These are phyloP conservation scores for Bombyx mori DNA, from an alignment of 1,140 invertebrate genomes.

Conservation along the genomic window DNA sequence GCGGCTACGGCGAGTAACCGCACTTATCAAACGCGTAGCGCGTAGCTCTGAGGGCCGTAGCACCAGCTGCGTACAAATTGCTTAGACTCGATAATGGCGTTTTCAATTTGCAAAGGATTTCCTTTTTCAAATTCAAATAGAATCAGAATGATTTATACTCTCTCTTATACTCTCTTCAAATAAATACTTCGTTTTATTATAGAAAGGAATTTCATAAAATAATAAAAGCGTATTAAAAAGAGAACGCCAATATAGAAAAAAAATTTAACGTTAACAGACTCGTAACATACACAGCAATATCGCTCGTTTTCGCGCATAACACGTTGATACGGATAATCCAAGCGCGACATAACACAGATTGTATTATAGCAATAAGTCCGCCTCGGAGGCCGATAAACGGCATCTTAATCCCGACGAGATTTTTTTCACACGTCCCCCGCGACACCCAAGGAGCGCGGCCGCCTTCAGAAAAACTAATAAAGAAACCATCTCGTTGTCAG, in stretches of 20 bases:
- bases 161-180: too few relatives aligned
- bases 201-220: too few relatives aligned
- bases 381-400: slow-evolving; percentile 52
- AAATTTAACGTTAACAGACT: slow-evolving; percentile 11
- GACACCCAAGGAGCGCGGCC: slow-evolving; percentile 19
- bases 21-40: neutral
- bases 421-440: slow-evolving; percentile 65
- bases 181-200: too few relatives aligned
- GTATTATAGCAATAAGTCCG: slow-evolving; percentile 66
- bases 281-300: slow-evolving; percentile 18
- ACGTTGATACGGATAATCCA: slow-evolving; percentile 55
- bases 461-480: slow-evolving; percentile 67
- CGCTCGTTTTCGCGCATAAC: slow-evolving; percentile 33
- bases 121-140: slow-evolving; percentile 30
- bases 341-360: slow-evolving; percentile 63
- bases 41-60: slow-evolving; percentile 19
- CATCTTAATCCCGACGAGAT: slow-evolving; percentile 52
- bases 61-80: slow-evolving; percentile 62
- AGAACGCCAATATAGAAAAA: slow-evolving; percentile 1
- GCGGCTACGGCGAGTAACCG: too few relatives aligned
- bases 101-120: slow-evolving; percentile 66
- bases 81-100: slow-evolving; percentile 64
- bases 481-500: slow-evolving; percentile 64
- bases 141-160: too few relatives aligned
- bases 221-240: neutral